Evolutionary conservation across 2,888 invertebrate genomes (phyloP).

Genomic region (Candidula unifasciata): DNA sequence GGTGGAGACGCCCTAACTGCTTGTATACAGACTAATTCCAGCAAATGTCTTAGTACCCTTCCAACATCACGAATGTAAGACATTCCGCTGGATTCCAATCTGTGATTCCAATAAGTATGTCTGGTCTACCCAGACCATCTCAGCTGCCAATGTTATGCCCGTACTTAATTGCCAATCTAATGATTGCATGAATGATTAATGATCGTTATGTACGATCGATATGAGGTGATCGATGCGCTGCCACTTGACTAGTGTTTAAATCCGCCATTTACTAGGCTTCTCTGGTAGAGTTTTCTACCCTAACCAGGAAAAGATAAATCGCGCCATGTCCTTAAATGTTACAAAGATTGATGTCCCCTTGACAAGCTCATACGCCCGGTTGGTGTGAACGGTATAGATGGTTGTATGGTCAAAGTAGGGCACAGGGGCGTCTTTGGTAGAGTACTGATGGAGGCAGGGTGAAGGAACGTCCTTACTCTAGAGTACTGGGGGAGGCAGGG

Average conservation of each 20-base stretch:
- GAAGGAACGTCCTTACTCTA: no score
- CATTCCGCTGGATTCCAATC: not conserved
- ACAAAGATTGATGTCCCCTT: slow-evolving; percentile 36
- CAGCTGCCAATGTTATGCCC: not conserved
- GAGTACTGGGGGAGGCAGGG: no score
- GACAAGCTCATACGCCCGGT: not conserved
- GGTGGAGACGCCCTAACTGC: not conserved
- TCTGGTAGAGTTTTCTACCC: not conserved
- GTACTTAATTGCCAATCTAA: slow-evolving; percentile 6
- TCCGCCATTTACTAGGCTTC: not conserved
- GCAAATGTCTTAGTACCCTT: not conserved
- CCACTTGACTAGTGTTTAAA: not conserved
- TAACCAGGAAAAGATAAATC: slow-evolving; percentile 25
- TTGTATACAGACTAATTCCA: no score
- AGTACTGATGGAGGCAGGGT: no score
- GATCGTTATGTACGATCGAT: slow-evolving; percentile 22
- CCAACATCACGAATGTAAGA: not conserved
- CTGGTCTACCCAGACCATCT: not conserved
- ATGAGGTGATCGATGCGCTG: not conserved
- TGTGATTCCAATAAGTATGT: not conserved
- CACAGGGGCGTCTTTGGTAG: no score
- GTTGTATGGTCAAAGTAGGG: no score
- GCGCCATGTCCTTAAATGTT: not conserved
- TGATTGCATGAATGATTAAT: slow-evolving; percentile 31
- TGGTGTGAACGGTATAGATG: no score